Percentiles rank a stretch among this genome's conserved stretches.
These are phyloP conservation scores for Drosophila villosipedis DNA, from an alignment of 2,888 invertebrate species.

Conservation along the genomic window DNA sequence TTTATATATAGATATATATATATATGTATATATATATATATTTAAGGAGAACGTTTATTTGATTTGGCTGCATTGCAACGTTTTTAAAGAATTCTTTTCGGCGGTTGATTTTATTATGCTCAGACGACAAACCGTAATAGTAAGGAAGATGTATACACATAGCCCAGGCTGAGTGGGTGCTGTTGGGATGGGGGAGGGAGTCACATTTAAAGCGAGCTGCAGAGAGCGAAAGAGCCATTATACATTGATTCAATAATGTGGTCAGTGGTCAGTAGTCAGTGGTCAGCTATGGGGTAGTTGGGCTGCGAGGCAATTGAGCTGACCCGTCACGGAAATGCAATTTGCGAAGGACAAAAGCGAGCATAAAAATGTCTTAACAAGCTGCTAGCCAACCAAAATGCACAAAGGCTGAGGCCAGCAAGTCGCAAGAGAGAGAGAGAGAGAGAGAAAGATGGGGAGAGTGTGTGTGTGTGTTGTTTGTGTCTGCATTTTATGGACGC, in stretches of 20 bases:
- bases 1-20: neutral
- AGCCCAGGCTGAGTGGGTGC: neutral
- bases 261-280: constrained; percentile 15
- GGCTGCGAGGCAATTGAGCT: constrained; percentile 9
- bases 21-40: neutral
- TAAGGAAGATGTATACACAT: neutral
- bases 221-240: constrained; percentile 32
- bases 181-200: neutral
- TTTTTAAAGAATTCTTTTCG: constrained; percentile 62
- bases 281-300: neutral
- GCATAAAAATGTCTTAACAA: constrained; percentile 77
- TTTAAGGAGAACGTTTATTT: constrained; percentile 45
- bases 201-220: constrained; percentile 36
- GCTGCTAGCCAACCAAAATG: constrained; percentile 46
- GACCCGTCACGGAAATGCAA: constrained; percentile 81
- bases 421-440: neutral
- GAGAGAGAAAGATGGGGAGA: constrained; percentile 8
- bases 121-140: constrained; percentile 24
- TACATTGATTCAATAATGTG: constrained; percentile 77
- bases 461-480: constrained; percentile 6
- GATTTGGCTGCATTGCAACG: constrained; percentile 61
- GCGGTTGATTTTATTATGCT: constrained; percentile 60
- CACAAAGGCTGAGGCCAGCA: constrained; percentile 29
- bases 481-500: constrained; percentile 73
- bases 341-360: constrained; percentile 70